Conservation (phyloP, 2,797 vertebrate genomes). For the Pitangus sulphuratus region DNA sequence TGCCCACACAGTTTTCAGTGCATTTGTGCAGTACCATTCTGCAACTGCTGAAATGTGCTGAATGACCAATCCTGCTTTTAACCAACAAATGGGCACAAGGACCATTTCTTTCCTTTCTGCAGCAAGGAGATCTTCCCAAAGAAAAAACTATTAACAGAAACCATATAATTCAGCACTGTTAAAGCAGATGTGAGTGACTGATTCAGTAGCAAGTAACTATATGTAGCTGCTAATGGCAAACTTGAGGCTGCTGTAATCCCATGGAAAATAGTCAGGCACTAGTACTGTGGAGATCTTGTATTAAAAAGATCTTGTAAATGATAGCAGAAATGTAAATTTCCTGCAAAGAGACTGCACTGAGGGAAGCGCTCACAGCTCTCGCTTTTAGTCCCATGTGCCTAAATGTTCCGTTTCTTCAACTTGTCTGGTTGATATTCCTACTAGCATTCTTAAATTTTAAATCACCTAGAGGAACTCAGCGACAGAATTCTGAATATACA, state of each 20-base stretch:
- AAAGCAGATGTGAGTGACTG: background rate
- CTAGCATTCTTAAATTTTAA: background rate
- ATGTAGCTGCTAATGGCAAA: background rate
- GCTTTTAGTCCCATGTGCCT: background rate
- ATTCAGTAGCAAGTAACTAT: background rate
- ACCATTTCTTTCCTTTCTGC: background rate
- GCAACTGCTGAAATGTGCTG: background rate
- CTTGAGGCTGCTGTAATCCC: background rate
- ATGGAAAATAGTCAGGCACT: background rate
- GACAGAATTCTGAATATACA: background rate
- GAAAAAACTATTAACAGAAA: conserved; percentile 1
- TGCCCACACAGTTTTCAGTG: background rate
- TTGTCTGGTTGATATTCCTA: background rate
- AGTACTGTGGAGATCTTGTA: background rate
- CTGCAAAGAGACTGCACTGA: background rate
- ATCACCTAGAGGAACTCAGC: background rate
- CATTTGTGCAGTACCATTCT: background rate
- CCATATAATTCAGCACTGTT: background rate
- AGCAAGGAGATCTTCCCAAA: background rate
- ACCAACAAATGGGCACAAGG: background rate
- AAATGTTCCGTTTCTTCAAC: background rate
- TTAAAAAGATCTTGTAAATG: background rate
- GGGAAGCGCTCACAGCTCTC: background rate
- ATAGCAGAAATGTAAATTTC: background rate
- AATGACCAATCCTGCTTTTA: background rate